Evolutionary conservation across 2,888 invertebrate species (phyloP).

Genomic region (Cephonodes hylas): DNA sequence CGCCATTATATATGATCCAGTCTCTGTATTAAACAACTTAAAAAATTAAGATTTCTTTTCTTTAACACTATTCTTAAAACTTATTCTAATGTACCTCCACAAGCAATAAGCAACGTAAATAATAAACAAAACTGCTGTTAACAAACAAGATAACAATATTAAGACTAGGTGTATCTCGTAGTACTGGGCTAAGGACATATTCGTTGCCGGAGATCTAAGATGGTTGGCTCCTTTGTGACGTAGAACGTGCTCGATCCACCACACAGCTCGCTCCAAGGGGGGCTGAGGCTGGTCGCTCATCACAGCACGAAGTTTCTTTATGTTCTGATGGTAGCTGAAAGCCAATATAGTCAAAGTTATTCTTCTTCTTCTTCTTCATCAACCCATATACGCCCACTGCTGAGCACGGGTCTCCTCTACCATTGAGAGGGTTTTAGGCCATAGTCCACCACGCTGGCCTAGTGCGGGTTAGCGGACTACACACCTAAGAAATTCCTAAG

Average conservation of each 20-base stretch:
- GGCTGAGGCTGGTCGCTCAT: conserved; percentile 29
- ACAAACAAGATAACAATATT: neutral
- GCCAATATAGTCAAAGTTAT: neutral
- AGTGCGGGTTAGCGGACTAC: too few species aligned
- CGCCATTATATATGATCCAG: too few species aligned
- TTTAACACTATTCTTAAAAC: neutral
- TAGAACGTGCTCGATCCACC: conserved; percentile 45
- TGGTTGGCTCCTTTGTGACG: conserved; percentile 32
- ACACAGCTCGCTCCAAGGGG: conserved; percentile 40
- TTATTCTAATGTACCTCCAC: neutral
- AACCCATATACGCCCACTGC: too few species aligned
- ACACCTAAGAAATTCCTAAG: too few species aligned
- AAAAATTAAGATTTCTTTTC: neutral
- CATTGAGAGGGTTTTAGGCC: too few species aligned
- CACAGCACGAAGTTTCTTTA: conserved; percentile 20
- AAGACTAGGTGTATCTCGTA: neutral
- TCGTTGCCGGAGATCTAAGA: conserved; percentile 24
- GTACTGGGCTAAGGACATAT: conserved; percentile 15
- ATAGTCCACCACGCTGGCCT: too few species aligned
- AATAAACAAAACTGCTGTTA: neutral
- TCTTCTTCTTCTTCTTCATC: neutral
- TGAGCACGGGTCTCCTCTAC: too few species aligned
- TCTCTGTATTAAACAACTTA: too few species aligned
- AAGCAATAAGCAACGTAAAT: neutral
- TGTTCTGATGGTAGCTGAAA: conserved; percentile 11